A percentile compares a stretch with the other conserved stretches of the same genome.
These are phyloP conservation scores for Orientallactaga bullata DNA, from an alignment of 2,113 vertebrate species.

Conservation along the genomic window DNA sequence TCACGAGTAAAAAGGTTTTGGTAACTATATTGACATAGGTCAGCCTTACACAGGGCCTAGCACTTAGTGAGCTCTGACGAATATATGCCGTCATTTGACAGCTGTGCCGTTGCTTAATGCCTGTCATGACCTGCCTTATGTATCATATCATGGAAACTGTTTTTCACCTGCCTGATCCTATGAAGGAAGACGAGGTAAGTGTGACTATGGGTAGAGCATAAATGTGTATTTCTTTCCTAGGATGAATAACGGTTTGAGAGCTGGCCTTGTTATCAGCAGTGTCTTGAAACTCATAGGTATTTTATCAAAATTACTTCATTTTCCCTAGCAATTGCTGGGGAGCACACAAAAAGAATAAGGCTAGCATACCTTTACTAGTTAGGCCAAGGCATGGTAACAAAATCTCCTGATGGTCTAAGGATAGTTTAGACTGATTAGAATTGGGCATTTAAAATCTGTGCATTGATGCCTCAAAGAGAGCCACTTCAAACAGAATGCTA, in stretches of 20 bases:
- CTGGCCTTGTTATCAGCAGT: neutral
- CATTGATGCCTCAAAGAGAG: slow-evolving; percentile 83
- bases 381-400: slow-evolving; percentile 65
- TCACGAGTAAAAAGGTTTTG: neutral
- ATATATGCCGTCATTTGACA: neutral
- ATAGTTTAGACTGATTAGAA: slow-evolving; percentile 78
- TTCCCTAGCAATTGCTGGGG: too few relatives aligned
- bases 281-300: neutral
- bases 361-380: slow-evolving; percentile 50
- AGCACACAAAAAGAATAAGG: slow-evolving; percentile 12
- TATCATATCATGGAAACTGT: slow-evolving; percentile 38
- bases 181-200: neutral
- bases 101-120: neutral
- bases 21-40: neutral
- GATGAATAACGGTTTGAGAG: neutral
- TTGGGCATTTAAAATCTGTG: slow-evolving; percentile 83
- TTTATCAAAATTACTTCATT: slow-evolving; percentile 42
- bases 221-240: neutral
- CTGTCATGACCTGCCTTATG: neutral
- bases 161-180: neutral
- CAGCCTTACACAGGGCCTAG: neutral
- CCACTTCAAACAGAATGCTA: slow-evolving; percentile 83
- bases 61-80: neutral
- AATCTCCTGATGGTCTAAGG: slow-evolving; percentile 75
- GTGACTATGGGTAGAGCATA: neutral